phyloP scores from a whole-genome alignment of 2,888 invertebrate genomes.

The Dryadula phaetusa region DNA sequence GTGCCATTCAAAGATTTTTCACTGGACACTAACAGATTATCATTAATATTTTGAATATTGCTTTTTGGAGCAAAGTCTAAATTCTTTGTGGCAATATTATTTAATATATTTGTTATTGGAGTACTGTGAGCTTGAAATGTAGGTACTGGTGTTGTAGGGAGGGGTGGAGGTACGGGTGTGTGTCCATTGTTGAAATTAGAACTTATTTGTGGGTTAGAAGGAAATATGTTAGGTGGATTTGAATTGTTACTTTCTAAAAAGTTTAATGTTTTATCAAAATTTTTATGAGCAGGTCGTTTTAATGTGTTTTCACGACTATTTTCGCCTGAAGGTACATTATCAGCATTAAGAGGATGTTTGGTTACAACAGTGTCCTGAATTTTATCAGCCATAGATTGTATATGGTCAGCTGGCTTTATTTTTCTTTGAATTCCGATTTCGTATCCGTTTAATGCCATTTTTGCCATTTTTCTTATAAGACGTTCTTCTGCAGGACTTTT shows the following conservation, averaged over 20 bases:
- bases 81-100: slow-evolving; percentile 48
- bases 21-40: slow-evolving; percentile 47
- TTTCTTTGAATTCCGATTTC: slow-evolving; percentile 82
- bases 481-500: slow-evolving; percentile 81
- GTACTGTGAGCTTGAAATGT: slow-evolving; percentile 64
- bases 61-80: slow-evolving; percentile 58
- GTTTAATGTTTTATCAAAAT: slow-evolving; percentile 64
- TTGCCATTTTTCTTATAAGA: slow-evolving; percentile 79
- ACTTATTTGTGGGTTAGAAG: slow-evolving; percentile 22
- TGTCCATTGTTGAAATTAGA: slow-evolving; percentile 54
- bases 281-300: slow-evolving; percentile 61
- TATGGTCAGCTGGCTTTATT: slow-evolving; percentile 81
- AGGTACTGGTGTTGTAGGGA: slow-evolving; percentile 73
- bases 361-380: slow-evolving; percentile 82
- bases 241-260: slow-evolving; percentile 59
- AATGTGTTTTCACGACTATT: slow-evolving; percentile 66
- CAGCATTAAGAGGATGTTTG: slow-evolving; percentile 78
- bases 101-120: slow-evolving; percentile 53
- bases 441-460: slow-evolving; percentile 81
- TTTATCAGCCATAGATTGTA: slow-evolving; percentile 80
- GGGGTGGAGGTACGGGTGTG: slow-evolving; percentile 68
- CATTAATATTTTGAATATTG: slow-evolving; percentile 45
- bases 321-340: slow-evolving; percentile 64
- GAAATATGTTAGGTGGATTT: slow-evolving; percentile 28
- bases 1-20: slow-evolving; percentile 62